phyloP scores from a whole-genome alignment of 2,888 invertebrate species.

The Ophion costatus region DNA sequence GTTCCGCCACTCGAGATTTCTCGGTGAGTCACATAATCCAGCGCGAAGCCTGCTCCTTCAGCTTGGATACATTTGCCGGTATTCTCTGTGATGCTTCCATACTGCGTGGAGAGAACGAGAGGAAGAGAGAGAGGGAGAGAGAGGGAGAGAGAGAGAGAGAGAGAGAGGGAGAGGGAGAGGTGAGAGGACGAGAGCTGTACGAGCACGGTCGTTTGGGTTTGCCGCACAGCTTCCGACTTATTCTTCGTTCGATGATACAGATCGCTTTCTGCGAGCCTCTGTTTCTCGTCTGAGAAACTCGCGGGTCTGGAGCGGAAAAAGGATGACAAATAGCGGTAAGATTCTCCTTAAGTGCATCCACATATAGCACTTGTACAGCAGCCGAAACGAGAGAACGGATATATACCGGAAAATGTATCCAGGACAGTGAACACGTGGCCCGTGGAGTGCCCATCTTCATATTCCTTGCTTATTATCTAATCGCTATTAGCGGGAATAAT shows the following conservation, averaged over 20 bases:
- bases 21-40: slow-evolving; percentile 64
- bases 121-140: too few relatives aligned
- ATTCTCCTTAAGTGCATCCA: slow-evolving; percentile 37
- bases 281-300: slow-evolving; percentile 46
- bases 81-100: slow-evolving; percentile 45
- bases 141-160: neutral
- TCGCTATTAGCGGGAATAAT: slow-evolving; percentile 49
- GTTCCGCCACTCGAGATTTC: slow-evolving; percentile 65
- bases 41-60: slow-evolving; percentile 45
- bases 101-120: neutral
- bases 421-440: slow-evolving; percentile 55
- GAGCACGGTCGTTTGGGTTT: slow-evolving; percentile 23
- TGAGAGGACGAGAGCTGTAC: neutral
- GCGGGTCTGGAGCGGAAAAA: slow-evolving; percentile 1
- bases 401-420: slow-evolving; percentile 37
- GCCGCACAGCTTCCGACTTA: slow-evolving; percentile 53
- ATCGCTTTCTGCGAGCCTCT: slow-evolving; percentile 36
- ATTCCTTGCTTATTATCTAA: slow-evolving; percentile 37
- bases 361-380: slow-evolving; percentile 23
- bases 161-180: neutral
- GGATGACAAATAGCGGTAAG: slow-evolving; percentile 29
- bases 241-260: slow-evolving; percentile 35
- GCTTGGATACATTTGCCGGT: slow-evolving; percentile 50
- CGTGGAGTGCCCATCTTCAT: slow-evolving; percentile 3
- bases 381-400: slow-evolving; percentile 18